Percentiles rank a stretch among this genome's conserved stretches.
phyloP scores from a whole-genome alignment of 2,888 invertebrate genomes.

The Gymnocheta viridis region DNA sequence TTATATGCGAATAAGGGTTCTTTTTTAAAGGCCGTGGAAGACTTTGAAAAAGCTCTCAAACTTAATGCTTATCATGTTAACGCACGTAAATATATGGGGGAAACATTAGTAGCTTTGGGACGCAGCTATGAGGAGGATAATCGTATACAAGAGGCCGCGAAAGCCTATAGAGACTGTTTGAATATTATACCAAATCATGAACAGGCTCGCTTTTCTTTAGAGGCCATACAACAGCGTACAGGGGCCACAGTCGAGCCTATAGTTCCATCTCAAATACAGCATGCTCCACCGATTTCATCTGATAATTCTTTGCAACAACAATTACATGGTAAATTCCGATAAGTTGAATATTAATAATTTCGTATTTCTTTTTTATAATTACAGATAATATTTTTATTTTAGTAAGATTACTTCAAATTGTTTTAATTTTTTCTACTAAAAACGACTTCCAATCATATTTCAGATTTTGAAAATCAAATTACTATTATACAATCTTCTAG shows the following conservation, averaged over 20 bases:
- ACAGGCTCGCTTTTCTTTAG: constrained; percentile 92
- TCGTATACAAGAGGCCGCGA: constrained; percentile 91
- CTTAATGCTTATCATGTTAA: constrained; percentile 95
- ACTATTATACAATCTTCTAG: constrained; percentile 54
- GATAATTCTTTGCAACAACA: constrained; percentile 43
- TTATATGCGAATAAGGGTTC: constrained; percentile 96
- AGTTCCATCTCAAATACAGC: neutral
- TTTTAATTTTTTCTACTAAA: neutral
- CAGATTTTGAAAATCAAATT: constrained; percentile 58
- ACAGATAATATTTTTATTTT: neutral
- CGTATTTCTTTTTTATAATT: neutral
- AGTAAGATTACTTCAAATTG: neutral
- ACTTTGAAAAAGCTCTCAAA: constrained; percentile 95
- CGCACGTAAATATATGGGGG: constrained; percentile 96
- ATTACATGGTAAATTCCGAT: constrained; percentile 45
- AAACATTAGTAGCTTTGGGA: constrained; percentile 94
- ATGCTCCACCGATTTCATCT: constrained; percentile 49
- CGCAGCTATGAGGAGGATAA: constrained; percentile 94
- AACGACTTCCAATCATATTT: neutral
- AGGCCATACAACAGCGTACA: constrained; percentile 88
- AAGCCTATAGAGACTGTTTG: constrained; percentile 92
- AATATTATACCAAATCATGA: constrained; percentile 93
- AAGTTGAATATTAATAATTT: neutral
- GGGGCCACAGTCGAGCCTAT: constrained; percentile 71
- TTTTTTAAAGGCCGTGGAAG: constrained; percentile 95